A percentile compares a stretch with the other conserved stretches of the same genome.
These are phyloP conservation scores for Erynnis tages DNA, from an alignment of 2,888 invertebrate genomes.

Conservation along the genomic window DNA sequence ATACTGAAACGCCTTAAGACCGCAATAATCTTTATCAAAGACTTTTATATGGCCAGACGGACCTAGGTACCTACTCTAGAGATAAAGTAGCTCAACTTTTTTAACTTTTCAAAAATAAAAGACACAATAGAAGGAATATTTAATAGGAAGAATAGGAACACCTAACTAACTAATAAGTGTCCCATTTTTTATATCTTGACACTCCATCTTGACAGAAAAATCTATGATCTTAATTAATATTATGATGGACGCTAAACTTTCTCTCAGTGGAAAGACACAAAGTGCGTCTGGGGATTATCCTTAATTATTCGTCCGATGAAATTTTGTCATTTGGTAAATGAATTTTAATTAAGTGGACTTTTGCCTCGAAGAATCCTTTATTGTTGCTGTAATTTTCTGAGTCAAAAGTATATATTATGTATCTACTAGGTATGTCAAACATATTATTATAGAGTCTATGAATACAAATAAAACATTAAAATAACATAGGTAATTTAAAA, in stretches of 20 bases:
- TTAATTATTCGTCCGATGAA: conserved; percentile 14
- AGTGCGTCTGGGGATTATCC: conserved; percentile 14
- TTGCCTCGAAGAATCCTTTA: not conserved
- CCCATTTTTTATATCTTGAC: no score
- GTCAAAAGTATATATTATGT: not conserved
- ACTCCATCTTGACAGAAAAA: no score
- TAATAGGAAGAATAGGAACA: no score
- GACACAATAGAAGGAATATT: no score
- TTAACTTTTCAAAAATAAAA: no score
- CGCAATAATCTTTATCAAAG: not conserved
- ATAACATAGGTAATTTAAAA: no score
- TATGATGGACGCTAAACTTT: conserved; percentile 6
- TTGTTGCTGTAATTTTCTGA: not conserved
- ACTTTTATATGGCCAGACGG: no score
- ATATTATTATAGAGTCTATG: no score
- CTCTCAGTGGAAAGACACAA: conserved; percentile 7
- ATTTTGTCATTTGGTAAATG: conserved; percentile 18
- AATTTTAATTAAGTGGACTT: conserved; percentile 7
- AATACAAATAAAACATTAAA: no score
- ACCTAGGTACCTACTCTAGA: no score
- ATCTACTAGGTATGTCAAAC: not conserved
- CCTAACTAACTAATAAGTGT: no score
- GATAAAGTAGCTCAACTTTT: no score
- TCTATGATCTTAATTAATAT: conserved; percentile 14
- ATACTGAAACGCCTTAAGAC: not conserved